Evolutionary conservation across 2,113 vertebrate species (phyloP), one percentile per base, ranked within the genome.

Genomic region (Mormyrus lacerda): DNA sequence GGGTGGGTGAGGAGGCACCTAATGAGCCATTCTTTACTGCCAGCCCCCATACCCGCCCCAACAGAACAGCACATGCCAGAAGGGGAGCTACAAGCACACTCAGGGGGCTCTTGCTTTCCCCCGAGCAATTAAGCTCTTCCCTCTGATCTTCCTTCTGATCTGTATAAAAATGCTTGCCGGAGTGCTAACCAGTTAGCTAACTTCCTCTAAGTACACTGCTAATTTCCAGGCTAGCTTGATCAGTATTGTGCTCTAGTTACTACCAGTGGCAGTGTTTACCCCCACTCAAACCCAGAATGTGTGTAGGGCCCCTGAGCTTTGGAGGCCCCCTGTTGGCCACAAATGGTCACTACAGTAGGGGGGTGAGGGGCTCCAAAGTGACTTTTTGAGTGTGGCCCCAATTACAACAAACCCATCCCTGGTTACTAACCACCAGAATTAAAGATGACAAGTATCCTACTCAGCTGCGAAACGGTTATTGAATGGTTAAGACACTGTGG

Each of bases 81-180:
- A 35, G 48, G 50, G 85, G 50, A 31, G 50, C 85, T 27, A 35
- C 6, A 53, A 53, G 85, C 48, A 35, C 7, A 39, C 85, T 53
- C 50, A 1, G 50, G 73, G 50, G 50, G 48, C 50, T 48, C 50
- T 87, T 10, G 13, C 85, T 87, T 31, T 39, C 50, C 50, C 31
- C 50, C 27, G 1, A 87, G 85, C 27, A 53, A 53, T 35, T 31
- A 47, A 51, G 10, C 85, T 53, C 48, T 53, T 87, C 85, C n/a
- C 39, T 79, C 73, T 79, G 31, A 79, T 53, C 48, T 53, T 87
- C 85, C n/a, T 79, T 79, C 73, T 79, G 73, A 79, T 79, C 73
- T 79, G 44, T 50, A n/a, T 50, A 85, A 85, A 79, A 50, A 85
- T 11, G 45, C 47, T 48, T 24, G 11, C 4, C 4, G 9, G 42